Evolutionary conservation across 2,113 vertebrate genomes (phyloP), one percentile per base, ranked within the genome.

Genomic region (Poicephalus gulielmi): DNA sequence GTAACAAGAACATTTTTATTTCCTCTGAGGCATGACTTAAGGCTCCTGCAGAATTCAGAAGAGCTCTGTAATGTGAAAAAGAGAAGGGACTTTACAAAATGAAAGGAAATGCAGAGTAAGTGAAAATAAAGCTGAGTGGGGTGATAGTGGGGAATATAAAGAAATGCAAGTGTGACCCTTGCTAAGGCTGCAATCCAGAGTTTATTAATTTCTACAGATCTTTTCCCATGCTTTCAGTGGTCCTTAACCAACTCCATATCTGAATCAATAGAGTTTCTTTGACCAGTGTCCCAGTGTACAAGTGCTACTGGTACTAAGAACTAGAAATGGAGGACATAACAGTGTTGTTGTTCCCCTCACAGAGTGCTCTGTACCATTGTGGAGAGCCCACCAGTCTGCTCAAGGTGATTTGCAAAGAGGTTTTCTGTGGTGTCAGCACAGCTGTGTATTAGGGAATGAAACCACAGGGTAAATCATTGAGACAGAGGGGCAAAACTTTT

Each of bases 1-100:
- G 30, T 88, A 74, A 71, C 35, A 69, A 62, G 83, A 90, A 88
- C 88, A 86, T 94, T 92, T 92, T 90, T 71, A 47, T 93, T 94
- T 95, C 88, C 83, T 96, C 76, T 88, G 90, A 84, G 88, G 90
- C 41, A 41, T 3, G 0, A 83, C 52, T 91, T 92, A 85, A 90
- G 50, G 69, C 37, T 96, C 52, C 44, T 67, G 66, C 73, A 88
- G 43, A 78, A 86, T 79, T 82, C 76, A 91, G 78, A 95, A 76
- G n/a, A 82, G 66, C 69, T 86, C 47, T 78, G 60, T 50, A 80
- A 76, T 59, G 50, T 92, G 17, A 73, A 92, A 78, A 88, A 82
- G 28, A 50, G 37, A 86, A 73, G 19, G 14, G 52, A 63, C 31
- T 74, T 37, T 47, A 74, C 24, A 44, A 81, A 92, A 88, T 66